Evolutionary conservation across 2,113 vertebrate genomes (phyloP), one percentile per base, ranked within the genome.

Genomic region (Furnarius figulus): DNA sequence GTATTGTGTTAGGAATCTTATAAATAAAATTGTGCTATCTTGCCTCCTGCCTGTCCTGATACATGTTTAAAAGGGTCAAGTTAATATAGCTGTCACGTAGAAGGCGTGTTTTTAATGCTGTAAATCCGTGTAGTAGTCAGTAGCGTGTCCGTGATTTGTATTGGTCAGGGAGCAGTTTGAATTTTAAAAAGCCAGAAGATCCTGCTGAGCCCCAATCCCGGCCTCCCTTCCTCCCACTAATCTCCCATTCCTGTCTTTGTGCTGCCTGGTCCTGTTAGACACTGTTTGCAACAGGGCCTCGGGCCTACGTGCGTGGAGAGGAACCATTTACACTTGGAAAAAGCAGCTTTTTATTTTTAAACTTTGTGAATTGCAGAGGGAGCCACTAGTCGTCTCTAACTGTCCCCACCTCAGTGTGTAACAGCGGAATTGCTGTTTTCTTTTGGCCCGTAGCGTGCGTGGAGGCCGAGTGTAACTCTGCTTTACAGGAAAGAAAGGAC

Each of bases 231-330:
- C 98, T 98, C 98, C 97, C 97, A 97, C 98, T 98, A 97, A 98
- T 98, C 98, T 98, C 97, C 97, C 97, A 96, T 98, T 98, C 97
- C 97, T 98, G 98, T 98, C 98, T 98, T 98, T 98, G 98, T 98
- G 98, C 98, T 98, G 98, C 98, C 98, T 97, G 97, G 98, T 98
- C 97, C 98, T 97, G 97, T 98, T 97, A 97, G 63, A 89, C 78
- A 76, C 53, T 74, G 40, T 74, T 74, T 74, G 72, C 72, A 58
- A 74, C 53, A 74, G 72, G 40, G 24, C 72, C 72, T 74, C 72
- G 27, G 24, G 72, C 72, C 72, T 74, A 74, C 63, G 63, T 90
- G 62, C 84, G 67, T 72, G 93, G 92, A 92, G 86, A 94, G 93
- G 82, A 96, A 96, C 86, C 75, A 75, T 96, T 96, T 85, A 81